phyloP scores from a whole-genome alignment of 2,113 vertebrate genomes.

The Abramis brama region DNA sequence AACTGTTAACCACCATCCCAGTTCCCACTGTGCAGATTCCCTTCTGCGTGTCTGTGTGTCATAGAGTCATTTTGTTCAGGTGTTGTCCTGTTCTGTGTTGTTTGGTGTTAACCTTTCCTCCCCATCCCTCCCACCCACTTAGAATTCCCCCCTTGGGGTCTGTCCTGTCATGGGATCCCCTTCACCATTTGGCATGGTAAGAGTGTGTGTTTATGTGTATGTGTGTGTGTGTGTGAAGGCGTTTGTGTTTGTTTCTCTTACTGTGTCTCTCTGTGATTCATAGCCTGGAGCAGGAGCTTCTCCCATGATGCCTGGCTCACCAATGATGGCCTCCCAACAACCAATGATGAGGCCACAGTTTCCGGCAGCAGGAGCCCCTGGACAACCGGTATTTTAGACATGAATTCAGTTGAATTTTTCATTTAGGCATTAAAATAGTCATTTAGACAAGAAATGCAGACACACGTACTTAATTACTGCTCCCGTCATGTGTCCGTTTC shows the following conservation, averaged over 20 bases:
- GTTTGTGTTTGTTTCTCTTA: constrained; percentile 15
- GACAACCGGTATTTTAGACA: constrained; percentile 77
- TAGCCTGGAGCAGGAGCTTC: constrained; percentile 84
- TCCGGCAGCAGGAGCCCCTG: constrained; percentile 75
- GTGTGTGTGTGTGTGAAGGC: background rate
- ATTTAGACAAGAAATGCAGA: constrained; percentile 28
- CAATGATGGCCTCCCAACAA: constrained; percentile 86
- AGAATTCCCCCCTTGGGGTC: constrained; percentile 49
- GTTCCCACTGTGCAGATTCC: background rate
- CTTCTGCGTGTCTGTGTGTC: background rate
- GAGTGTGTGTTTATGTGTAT: constrained; percentile 40
- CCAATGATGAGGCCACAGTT: constrained; percentile 93
- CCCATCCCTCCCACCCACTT: constrained; percentile 30
- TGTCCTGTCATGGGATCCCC: constrained; percentile 55
- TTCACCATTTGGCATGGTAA: constrained; percentile 59
- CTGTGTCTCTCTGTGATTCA: constrained; percentile 42
- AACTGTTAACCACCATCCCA: background rate
- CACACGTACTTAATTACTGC: background rate
- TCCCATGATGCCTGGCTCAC: constrained; percentile 82
- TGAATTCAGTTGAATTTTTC: background rate
- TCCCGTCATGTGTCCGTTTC: constrained; percentile 40
- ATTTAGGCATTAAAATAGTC: constrained; percentile 1
- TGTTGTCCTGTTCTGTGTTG: constrained; percentile 38
- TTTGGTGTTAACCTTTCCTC: constrained; percentile 47
- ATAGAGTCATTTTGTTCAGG: background rate